Evolutionary conservation across 1,140 invertebrate species (phyloP), one percentile per base, ranked within the genome.

Genomic region (Platyura marginata): DNA sequence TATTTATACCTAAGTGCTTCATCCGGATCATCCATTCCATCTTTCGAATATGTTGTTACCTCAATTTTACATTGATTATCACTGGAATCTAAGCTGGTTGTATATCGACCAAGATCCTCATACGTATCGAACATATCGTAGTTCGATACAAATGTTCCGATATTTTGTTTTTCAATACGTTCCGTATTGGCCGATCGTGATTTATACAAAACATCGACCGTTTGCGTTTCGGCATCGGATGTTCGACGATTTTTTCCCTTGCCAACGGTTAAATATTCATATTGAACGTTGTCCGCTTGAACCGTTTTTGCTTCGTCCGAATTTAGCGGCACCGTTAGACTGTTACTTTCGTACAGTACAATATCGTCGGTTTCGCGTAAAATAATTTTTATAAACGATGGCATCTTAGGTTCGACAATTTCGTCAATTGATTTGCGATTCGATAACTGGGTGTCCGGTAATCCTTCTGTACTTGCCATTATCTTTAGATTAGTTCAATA

Each of bases 51-150:
- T 0, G 58, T 61, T 32, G 58, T 61, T 1, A 61, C 44, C 39
- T 61, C 48, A 42, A 61, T 18, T 33, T 55, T 42, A 20, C 53
- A 41, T 11, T 66, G n/a, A n/a, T n/a, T n/a, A n/a, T n/a, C n/a
- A n/a, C n/a, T n/a, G n/a, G n/a, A n/a, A n/a, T n/a, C n/a, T n/a
- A n/a, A n/a, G n/a, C n/a, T n/a, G n/a, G n/a, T 46, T 15, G 57
- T 59, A 5, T 57, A 48, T 16, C 52, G 47, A 23, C 63, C 59
- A 3, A 68, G 51, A 20, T 56, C 54, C 20, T 61, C 57, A 47
- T 72, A 80, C 0, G 72, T 75, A 47, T 82, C 79, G 47, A 71
- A 70, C 70, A 82, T 77, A 40, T 79, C 73, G 70, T 78, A 84
- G 48, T 75, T 67, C 5, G 78, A 81, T 0, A 78, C 77, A 50